Evolutionary conservation across 2,888 invertebrate genomes (phyloP), one percentile per base, ranked within the genome.

Genomic region (Idaea dimidiata): DNA sequence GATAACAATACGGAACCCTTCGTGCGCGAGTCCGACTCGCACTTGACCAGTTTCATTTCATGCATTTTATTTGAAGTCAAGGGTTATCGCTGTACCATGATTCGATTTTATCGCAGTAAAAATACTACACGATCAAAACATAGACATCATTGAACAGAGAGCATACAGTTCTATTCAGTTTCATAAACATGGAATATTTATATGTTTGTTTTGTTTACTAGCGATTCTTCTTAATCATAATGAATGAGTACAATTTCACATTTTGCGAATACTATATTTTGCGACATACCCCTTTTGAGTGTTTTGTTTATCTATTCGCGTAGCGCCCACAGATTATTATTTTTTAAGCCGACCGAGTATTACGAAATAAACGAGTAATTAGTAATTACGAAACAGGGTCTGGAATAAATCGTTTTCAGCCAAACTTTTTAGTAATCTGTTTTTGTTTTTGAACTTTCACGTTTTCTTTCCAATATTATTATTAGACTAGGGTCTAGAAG

Each of bases 181-280:
- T 10, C 10, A 14, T 43, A 43, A 43, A 43, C 43, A 43, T 10
- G 14, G 7, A 3, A 43, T 43, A 43, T 43, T 43, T 6, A 43
- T 43, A 3, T 43, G 8, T 43, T 14, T 17, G 43, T 59, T 16
- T 57, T 17, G 43, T 59, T 16, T 57, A 59, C 57, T 57, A 64
- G 59, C 59, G 59, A 64, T 61, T 59, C 63, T 62, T 58, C 61
- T 58, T 60, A 63, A 63, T 33, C n/a, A 53, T 59, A 18, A 59
- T 62, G 33, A 58, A 60, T 60, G 43, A 8, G 14, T 43, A 14
- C 8, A 6, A 43, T 43, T 43, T 43, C 8, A 43, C 43, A 10
- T 43, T 43, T 43, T 43, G 43, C 10, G 43, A 43, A 8, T 43
- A 14, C 1, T 3, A 43, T 43, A 43, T 43, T 43, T 43, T 6